A percentile compares a stretch with the other conserved stretches of the same genome.
Conservation (phyloP, 1,140 invertebrate species). For the Hypothenemus hampei region DNA sequence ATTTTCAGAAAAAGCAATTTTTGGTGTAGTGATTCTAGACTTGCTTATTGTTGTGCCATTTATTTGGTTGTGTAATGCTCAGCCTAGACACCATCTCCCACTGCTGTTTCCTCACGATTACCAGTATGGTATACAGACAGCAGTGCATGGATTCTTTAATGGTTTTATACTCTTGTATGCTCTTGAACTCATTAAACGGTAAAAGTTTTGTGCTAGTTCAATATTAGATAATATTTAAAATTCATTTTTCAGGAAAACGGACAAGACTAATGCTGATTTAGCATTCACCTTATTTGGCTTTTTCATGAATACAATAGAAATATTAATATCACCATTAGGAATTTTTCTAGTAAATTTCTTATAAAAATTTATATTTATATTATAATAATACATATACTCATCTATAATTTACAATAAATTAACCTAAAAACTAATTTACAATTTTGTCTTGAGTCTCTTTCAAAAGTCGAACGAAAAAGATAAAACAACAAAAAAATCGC, state of each 20-base stretch:
- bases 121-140: constrained; percentile 74
- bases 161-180: constrained; percentile 83
- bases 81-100: constrained; percentile 68
- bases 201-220: constrained; percentile 34
- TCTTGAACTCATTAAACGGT: constrained; percentile 81
- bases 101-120: constrained; percentile 74
- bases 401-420: too few relatives aligned
- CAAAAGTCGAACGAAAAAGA: too few relatives aligned
- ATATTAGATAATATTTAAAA: neutral
- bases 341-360: constrained; percentile 66
- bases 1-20: constrained; percentile 41
- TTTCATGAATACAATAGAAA: constrained; percentile 73
- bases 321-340: constrained; percentile 68
- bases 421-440: too few relatives aligned
- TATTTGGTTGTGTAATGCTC: constrained; percentile 81
- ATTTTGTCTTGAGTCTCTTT: too few relatives aligned
- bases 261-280: constrained; percentile 71
- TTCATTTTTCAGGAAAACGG: constrained; percentile 60
- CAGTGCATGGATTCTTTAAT: constrained; percentile 75
- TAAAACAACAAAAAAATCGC: too few relatives aligned
- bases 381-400: too few relatives aligned
- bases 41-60: constrained; percentile 68
- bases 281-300: constrained; percentile 80
- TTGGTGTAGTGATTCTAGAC: constrained; percentile 46
- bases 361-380: constrained; percentile 46